Evolutionary conservation across 2,797 vertebrate genomes (phyloP).

Genomic region (Oceanodroma leucorhoa): DNA sequence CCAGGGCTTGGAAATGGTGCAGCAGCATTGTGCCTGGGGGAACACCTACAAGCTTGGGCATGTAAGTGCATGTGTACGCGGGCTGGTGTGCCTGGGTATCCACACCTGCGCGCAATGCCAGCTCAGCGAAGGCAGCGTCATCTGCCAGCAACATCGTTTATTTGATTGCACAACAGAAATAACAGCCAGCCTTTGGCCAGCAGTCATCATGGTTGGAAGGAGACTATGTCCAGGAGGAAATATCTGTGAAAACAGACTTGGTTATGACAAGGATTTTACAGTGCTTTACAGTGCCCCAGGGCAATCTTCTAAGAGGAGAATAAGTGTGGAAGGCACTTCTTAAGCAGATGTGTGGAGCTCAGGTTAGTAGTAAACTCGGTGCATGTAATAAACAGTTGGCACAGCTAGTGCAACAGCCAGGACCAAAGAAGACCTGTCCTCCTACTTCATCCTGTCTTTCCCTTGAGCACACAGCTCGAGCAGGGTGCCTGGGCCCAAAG

Average conservation of each 20-base stretch:
- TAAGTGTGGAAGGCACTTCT: not conserved
- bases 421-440: not conserved
- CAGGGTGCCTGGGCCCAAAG: not conserved
- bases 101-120: not conserved
- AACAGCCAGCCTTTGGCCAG: not conserved
- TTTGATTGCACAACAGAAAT: not conserved
- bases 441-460: not conserved
- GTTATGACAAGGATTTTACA: not conserved
- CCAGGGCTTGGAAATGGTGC: not conserved
- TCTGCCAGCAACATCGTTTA: not conserved
- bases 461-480: not conserved
- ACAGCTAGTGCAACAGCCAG: not conserved
- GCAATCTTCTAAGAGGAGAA: not conserved
- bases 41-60: not conserved
- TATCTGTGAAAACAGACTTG: not conserved
- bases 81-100: not conserved
- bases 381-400: not conserved
- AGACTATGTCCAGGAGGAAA: not conserved
- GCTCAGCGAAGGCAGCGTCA: not conserved
- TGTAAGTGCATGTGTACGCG: rapidly evolving
- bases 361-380: not conserved
- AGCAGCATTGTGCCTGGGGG: not conserved
- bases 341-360: not conserved
- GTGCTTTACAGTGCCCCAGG: not conserved
- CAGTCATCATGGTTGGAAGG: not conserved